Percentiles rank a stretch among this genome's conserved stretches.
Conservation (phyloP, 2,113 vertebrate genomes). For the Notothenia coriiceps region DNA sequence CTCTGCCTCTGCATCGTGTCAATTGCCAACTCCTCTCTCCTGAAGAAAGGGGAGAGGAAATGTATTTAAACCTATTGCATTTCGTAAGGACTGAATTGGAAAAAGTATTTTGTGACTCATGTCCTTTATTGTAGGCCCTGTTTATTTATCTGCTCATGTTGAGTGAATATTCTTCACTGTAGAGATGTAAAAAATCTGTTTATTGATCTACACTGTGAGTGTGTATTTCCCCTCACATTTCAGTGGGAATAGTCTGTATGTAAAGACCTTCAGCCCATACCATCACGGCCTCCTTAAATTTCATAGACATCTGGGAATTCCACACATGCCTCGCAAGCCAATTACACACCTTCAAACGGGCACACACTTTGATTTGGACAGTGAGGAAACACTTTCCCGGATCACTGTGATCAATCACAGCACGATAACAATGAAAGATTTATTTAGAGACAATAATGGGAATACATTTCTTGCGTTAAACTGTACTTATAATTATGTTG, state of each 20-base stretch:
- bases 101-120: background rate
- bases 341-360: slow-evolving; percentile 96
- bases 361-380: slow-evolving; percentile 88
- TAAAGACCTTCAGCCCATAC: slow-evolving; percentile 57
- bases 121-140: background rate
- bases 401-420: slow-evolving; percentile 65
- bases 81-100: slow-evolving; percentile 18
- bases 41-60: slow-evolving; percentile 53
- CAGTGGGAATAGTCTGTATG: slow-evolving; percentile 40
- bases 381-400: slow-evolving; percentile 81
- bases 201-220: slow-evolving; percentile 29
- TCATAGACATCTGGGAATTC: slow-evolving; percentile 98
- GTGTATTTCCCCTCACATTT: background rate
- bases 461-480: background rate
- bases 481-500: background rate
- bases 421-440: slow-evolving; percentile 39
- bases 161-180: background rate
- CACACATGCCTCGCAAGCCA: slow-evolving; percentile 93
- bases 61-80: slow-evolving; percentile 42
- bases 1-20: slow-evolving; percentile 90
- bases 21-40: slow-evolving; percentile 83
- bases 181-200: slow-evolving; percentile 8
- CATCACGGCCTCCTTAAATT: slow-evolving; percentile 91
- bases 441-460: slow-evolving; percentile 48
- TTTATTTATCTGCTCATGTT: slow-evolving; percentile 15